phyloP scores from a whole-genome alignment of 2,113 vertebrate genomes.

The Nyctereutes procyonoides region DNA sequence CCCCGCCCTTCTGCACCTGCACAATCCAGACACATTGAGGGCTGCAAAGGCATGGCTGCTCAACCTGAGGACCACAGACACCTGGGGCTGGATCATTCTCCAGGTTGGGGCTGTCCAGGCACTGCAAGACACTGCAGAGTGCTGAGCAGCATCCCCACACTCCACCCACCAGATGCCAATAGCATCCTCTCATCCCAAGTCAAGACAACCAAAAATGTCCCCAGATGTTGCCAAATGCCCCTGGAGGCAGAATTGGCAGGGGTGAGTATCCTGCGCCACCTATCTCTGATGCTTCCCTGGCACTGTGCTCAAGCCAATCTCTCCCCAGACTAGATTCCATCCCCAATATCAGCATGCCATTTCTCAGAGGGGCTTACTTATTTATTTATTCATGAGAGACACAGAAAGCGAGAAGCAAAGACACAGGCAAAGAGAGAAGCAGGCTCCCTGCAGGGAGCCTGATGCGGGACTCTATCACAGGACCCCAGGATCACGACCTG shows the following conservation, averaged over 20 bases:
- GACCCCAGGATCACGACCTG: too few species aligned
- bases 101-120: too few species aligned
- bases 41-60: not conserved
- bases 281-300: not conserved
- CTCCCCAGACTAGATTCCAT: not conserved
- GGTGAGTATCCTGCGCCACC: accelerated
- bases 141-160: not conserved
- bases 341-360: not conserved
- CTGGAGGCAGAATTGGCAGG: accelerated
- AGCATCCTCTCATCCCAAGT: not conserved
- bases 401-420: too few species aligned
- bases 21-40: not conserved
- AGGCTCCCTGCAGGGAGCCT: too few species aligned
- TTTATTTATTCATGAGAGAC: too few species aligned
- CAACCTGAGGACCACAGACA: accelerated
- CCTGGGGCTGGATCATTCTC: too few species aligned
- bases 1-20: not conserved
- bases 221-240: not conserved
- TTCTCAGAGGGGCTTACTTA: not conserved
- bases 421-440: too few species aligned
- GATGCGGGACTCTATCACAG: too few species aligned
- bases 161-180: not conserved
- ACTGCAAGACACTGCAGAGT: not conserved
- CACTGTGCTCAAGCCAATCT: not conserved
- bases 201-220: not conserved